These are phyloP conservation scores for Neoseiulus cucumeris DNA, from an alignment of 1,140 invertebrate genomes.

Conservation along the genomic window DNA sequence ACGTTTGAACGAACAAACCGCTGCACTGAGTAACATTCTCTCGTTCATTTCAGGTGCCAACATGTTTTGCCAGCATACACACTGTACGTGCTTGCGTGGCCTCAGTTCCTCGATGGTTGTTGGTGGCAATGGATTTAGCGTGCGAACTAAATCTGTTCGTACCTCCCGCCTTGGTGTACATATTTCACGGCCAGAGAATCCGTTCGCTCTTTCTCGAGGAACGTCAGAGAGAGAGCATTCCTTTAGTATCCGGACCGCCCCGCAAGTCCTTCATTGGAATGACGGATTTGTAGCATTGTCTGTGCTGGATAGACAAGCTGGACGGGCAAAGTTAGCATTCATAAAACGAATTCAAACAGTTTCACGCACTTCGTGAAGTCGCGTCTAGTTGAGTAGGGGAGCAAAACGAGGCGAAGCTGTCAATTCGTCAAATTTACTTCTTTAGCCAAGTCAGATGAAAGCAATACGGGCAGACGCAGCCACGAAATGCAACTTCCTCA, in stretches of 20 bases:
- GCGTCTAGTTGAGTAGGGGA: no score
- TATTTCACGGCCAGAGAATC: neutral
- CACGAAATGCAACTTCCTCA: no score
- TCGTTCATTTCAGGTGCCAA: neutral
- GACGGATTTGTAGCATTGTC: neutral
- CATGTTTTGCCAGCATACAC: neutral
- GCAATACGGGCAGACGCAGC: no score
- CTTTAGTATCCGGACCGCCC: neutral
- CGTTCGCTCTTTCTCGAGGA: neutral
- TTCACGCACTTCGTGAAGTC: no score
- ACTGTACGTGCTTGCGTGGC: neutral
- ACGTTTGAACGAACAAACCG: no score
- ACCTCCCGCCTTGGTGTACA: neutral
- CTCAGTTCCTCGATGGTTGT: neutral
- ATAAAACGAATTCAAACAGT: no score
- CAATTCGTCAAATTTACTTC: no score
- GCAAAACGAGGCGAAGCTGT: no score
- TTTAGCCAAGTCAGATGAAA: no score
- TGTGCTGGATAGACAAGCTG: no score
- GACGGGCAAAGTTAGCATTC: no score
- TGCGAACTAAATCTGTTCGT: neutral
- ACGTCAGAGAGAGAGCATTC: neutral
- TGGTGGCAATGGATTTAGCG: neutral
- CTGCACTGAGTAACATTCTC: no score
- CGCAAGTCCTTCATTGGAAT: slow-evolving; percentile 5